Base-by-base conservation (phyloP, 2,888 invertebrate species). In the Tetranychus truncatus region DNA sequence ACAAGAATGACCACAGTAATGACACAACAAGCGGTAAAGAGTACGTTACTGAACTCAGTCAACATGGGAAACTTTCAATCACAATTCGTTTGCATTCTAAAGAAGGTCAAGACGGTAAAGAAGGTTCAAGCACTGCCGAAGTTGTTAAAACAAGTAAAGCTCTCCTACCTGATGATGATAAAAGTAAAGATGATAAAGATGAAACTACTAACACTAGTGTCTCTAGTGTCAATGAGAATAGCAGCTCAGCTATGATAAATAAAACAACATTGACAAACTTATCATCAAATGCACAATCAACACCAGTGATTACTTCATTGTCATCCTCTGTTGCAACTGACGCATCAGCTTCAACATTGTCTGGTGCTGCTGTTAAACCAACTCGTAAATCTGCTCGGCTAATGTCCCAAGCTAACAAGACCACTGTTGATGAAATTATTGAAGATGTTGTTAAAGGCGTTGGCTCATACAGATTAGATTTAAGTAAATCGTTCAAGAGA, bases 381-480 rank as follows among this genome's bases (percentile, higher is more conserved):
- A 79, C 80, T 45, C 76, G 79, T 66, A 80, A 80, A 77, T 79
- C 80, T 44, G 78, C 78, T 18, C 74, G 79, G 67, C 76, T 79
- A n/a, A 76, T 77, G 77, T 77, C 77, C 88, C 79, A 88, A 88
- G 87, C 73, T 87, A 87, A 78, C 86, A 90, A 78, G 76, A 90
- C 86, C 77, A 89, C 90, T 1, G 87, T 91, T 11, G 94, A 95
- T 81, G 92, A 92, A 80, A 88, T 91, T 18, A 92, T 93, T 78
- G 94, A 95, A 79, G 92, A 94, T 81, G 92, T 92, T 0, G 88
- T 92, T 1, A 88, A 91, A 78, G 89, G 90, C 73, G 69, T 69
- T 69, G 69, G 69, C 20, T 24, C 21, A 20, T 24, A 69, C 34
- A 55, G 15, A 55, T 55, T 55, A 15, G 55, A 55, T 9, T 55